Base-by-base conservation (phyloP, 1,140 invertebrate genomes). In the Parapsyche elsis region DNA sequence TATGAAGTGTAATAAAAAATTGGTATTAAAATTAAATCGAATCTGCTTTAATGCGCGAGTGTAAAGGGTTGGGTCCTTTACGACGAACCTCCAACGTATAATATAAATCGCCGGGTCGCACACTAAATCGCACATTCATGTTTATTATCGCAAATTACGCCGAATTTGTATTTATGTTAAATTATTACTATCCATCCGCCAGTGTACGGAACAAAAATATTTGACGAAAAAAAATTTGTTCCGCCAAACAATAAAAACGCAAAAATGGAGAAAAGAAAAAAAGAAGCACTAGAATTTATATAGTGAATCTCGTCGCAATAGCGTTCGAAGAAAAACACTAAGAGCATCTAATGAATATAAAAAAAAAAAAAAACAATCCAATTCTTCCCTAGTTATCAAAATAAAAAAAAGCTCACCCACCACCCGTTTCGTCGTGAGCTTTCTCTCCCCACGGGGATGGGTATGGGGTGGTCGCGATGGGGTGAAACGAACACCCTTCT, bases 351-450 rank as follows among this genome's bases (percentile, higher is more conserved):
- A 83, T 83, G 82, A 83, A 83, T 83, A 83, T 83, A 79, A 81
- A 81, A 83, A 83, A 83, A 77, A 80, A 83, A 81, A 83, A 81
- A 81, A 80, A 83, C 82, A 83, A 83, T 83, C 82, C 82, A 81
- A 83, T 83, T 83, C 82, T 83, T 81, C 80, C 82, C 82, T 78
- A 80, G 82, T 83, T 89, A 89, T 89, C 88, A 89, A 89, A 89
- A 89, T 89, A 89, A 88, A 89, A 89, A 88, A 89, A 88, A 88
- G 85, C 87, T 87, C 86, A 86, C 87, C 86, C 87, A 23, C 81
- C 80, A 84, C 67, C 86, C 84, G 85, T 87, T 86, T 85, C 80
- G 44, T 44, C 16, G 45, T 12, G 61, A 45, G 49, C 16, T 53
- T 16, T 12, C 12, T 12, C 12, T 26, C 64, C 16, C 19, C 49